Evolutionary conservation across 2,888 invertebrate genomes (phyloP).

Genomic region (Patella pellucida): DNA sequence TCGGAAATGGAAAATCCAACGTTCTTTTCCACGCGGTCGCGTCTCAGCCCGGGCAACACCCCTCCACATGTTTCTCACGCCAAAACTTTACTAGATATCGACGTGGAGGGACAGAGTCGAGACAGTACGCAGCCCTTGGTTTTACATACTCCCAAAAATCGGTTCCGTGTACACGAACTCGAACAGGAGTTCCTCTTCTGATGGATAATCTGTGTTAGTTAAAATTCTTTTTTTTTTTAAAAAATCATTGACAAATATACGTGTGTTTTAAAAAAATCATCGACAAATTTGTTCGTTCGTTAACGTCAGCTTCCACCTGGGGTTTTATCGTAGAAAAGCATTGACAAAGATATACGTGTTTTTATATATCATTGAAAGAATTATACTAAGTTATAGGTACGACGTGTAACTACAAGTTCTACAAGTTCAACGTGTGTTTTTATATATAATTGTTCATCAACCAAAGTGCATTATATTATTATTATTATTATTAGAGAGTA

Average conservation of each 20-base stretch:
- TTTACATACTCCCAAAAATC: constrained; percentile 34
- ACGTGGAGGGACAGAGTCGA: constrained; percentile 68
- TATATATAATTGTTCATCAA: no score
- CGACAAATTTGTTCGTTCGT: no score
- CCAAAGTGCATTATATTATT: no score
- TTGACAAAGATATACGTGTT: constrained; percentile 11
- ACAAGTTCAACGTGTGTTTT: no score
- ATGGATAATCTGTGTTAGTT: constrained; percentile 35
- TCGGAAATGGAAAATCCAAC: constrained; percentile 38
- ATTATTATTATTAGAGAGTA: no score
- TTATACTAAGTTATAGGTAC: no score
- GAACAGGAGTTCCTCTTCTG: constrained; percentile 41
- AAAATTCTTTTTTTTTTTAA: neutral
- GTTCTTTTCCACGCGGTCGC: constrained; percentile 81
- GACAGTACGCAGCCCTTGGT: constrained; percentile 65
- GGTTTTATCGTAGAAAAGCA: no score
- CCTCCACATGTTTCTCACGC: constrained; percentile 66
- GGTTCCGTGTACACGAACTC: constrained; percentile 36
- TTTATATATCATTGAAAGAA: neutral
- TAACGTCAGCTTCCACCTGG: no score
- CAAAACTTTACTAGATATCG: constrained; percentile 68
- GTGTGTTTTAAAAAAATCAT: no score
- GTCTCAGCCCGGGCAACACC: constrained; percentile 76
- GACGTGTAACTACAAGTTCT: no score
- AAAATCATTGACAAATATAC: constrained; percentile 6